Evolutionary conservation across 2,888 invertebrate genomes (phyloP).

Genomic region (Drosophila rubida): DNA sequence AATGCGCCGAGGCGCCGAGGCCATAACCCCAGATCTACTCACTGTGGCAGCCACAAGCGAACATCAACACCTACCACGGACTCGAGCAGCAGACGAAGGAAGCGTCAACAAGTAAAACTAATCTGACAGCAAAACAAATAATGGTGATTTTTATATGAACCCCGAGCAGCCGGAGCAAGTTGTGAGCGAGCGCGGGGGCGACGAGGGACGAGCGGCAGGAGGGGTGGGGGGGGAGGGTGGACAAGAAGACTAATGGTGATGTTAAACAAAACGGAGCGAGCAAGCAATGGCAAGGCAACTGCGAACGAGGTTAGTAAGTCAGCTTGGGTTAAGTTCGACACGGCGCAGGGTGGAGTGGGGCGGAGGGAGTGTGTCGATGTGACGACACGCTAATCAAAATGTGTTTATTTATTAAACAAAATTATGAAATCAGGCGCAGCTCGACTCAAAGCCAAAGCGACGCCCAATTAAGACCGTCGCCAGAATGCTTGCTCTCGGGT

Average conservation of each 20-base stretch:
- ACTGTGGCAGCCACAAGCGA: conserved; percentile 14
- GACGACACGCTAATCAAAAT: conserved; percentile 65
- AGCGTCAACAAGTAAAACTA: conserved; percentile 76
- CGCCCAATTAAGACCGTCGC: conserved; percentile 58
- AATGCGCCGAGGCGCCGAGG: conserved; percentile 43
- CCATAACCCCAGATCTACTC: conserved; percentile 15
- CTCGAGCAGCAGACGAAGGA: neutral
- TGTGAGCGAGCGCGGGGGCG: neutral
- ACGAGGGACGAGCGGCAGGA: too few species aligned
- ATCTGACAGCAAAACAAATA: conserved; percentile 79
- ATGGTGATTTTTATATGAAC: conserved; percentile 67
- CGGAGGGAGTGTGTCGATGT: neutral
- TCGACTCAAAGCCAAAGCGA: conserved; percentile 35
- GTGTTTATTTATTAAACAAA: conserved; percentile 74
- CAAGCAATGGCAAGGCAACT: conserved; percentile 6
- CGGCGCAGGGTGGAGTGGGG: too few species aligned
- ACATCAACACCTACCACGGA: conserved; percentile 6
- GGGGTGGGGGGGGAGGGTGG: neutral
- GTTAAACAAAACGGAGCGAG: conserved; percentile 62
- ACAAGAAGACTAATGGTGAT: conserved; percentile 70
- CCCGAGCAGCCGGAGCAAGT: conserved; percentile 10
- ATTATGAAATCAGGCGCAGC: conserved; percentile 55
- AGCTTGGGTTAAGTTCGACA: conserved; percentile 17
- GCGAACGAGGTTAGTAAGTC: conserved; percentile 51
- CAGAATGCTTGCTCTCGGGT: conserved; percentile 64